These are phyloP conservation scores for Heterotilapia buettikoferi DNA, from an alignment of 2,113 vertebrate species.

Conservation along the genomic window DNA sequence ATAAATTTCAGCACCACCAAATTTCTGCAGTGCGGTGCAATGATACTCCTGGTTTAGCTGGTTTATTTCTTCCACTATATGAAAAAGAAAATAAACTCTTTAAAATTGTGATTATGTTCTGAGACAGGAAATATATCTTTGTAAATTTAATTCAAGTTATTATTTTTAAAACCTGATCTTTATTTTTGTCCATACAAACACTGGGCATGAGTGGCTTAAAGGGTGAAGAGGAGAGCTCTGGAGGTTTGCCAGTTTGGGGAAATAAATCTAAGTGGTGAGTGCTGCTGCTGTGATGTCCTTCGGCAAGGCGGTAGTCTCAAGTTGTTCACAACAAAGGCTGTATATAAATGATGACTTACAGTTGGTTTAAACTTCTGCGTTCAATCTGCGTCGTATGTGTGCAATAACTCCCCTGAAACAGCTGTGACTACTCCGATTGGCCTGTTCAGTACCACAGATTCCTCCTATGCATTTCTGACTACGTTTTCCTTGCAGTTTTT, in stretches of 20 bases:
- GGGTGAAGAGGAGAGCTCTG: not conserved
- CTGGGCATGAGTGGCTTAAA: not conserved
- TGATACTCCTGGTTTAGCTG: not conserved
- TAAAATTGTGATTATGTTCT: not conserved
- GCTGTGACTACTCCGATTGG: not conserved
- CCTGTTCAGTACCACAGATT: not conserved
- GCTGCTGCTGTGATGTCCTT: not conserved
- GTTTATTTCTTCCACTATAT: not conserved
- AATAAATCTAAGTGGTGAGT: not conserved
- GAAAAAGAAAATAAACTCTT: not conserved
- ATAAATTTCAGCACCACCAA: not conserved
- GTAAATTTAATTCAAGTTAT: not conserved
- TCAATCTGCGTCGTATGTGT: not conserved
- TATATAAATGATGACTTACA: not conserved
- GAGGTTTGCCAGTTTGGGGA: not conserved
- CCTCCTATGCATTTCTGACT: not conserved
- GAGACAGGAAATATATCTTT: not conserved
- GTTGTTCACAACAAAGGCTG: not conserved
- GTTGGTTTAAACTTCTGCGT: not conserved
- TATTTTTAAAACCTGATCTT: not conserved
- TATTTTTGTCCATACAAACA: not conserved
- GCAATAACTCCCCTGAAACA: not conserved
- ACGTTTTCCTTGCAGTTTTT: not conserved
- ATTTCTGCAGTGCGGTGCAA: accelerated
- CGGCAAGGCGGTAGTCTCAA: not conserved